Conservation (phyloP, 2,797 vertebrate species). For the Champsocephalus esox region DNA sequence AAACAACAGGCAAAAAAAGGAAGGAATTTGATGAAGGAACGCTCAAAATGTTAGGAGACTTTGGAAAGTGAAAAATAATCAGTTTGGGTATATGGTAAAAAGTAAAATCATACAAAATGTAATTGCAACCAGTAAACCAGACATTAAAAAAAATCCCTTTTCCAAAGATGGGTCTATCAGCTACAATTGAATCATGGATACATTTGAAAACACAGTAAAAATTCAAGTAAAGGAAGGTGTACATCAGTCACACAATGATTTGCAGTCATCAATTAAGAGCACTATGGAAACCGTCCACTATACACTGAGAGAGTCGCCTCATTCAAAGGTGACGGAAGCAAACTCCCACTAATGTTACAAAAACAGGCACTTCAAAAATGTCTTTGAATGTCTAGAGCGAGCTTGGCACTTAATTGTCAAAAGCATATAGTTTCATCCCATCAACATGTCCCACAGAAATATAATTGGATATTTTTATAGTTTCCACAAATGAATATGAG, state of each 20-base stretch:
- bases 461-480: slow-evolving; percentile 20
- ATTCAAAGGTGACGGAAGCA: slow-evolving; percentile 35
- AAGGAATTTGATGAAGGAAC: slow-evolving; percentile 53
- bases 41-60: slow-evolving; percentile 48
- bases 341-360: slow-evolving; percentile 30
- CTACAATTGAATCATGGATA: slow-evolving; percentile 64
- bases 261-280: slow-evolving; percentile 80
- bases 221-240: slow-evolving; percentile 81
- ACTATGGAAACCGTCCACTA: slow-evolving; percentile 40
- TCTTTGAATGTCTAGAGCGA: slow-evolving; percentile 39
- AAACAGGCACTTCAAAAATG: slow-evolving; percentile 57
- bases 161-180: slow-evolving; percentile 64
- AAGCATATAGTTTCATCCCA: slow-evolving; percentile 38
- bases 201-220: slow-evolving; percentile 67
- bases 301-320: slow-evolving; percentile 37
- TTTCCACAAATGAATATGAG: slow-evolving; percentile 46
- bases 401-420: slow-evolving; percentile 19
- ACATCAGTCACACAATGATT: slow-evolving; percentile 77
- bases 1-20: slow-evolving; percentile 76
- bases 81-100: slow-evolving; percentile 56
- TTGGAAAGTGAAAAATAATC: slow-evolving; percentile 63
- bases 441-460: slow-evolving; percentile 39
- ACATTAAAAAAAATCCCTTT: slow-evolving; percentile 67
- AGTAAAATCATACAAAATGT: slow-evolving; percentile 63
- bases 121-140: slow-evolving; percentile 65